Conservation (phyloP, 2,888 invertebrate genomes). For the Dryococelus australis region DNA sequence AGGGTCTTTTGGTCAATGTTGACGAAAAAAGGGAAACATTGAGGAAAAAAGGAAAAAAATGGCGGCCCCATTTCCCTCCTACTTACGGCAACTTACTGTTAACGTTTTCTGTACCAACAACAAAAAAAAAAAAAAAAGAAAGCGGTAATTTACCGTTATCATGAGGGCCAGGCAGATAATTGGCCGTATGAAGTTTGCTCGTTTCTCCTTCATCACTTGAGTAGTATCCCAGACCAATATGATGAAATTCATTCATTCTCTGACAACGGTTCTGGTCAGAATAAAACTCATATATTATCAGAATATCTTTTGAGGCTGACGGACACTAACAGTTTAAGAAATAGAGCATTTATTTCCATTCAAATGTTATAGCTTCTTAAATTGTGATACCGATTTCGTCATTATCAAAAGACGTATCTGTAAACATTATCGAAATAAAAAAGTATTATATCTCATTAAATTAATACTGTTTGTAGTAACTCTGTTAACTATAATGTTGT, state of each 20-base stretch:
- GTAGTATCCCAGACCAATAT: slow-evolving; percentile 23
- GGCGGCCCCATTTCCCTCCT: no score
- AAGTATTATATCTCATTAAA: background rate
- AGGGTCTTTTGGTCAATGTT: no score
- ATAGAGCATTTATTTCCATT: background rate
- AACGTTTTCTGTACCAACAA: background rate
- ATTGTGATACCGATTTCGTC: background rate
- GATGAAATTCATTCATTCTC: background rate
- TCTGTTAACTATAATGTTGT: background rate
- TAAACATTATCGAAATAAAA: no score
- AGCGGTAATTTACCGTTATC: slow-evolving; percentile 41
- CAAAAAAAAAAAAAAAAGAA: slow-evolving; percentile 22
- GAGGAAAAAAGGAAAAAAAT: no score
- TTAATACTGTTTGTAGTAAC: background rate
- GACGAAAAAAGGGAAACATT: no score
- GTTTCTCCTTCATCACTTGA: slow-evolving; percentile 39
- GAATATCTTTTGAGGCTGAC: background rate
- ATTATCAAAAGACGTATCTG: background rate
- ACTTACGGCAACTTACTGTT: background rate
- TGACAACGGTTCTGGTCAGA: background rate
- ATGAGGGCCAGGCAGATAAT: slow-evolving; percentile 48
- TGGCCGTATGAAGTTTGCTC: slow-evolving; percentile 43
- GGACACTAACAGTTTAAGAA: background rate
- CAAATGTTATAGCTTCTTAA: slow-evolving; percentile 6
- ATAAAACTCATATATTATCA: background rate